phyloP scores from a whole-genome alignment of 2,113 vertebrate genomes.

The Amphiprion percula region DNA sequence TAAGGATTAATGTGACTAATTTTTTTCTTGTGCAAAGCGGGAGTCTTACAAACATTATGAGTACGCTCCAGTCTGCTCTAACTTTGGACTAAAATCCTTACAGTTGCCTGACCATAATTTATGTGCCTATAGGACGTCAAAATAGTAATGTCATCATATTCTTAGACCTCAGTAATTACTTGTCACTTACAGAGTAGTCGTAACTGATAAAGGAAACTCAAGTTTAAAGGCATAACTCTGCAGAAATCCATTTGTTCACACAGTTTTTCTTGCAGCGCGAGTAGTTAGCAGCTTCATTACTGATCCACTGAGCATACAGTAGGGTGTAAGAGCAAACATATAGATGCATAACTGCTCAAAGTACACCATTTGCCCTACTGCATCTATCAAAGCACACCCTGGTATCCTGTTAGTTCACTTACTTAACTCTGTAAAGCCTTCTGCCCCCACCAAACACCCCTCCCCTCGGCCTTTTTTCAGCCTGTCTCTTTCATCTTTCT shows the following conservation, averaged over 20 bases:
- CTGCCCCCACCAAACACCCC: constrained; percentile 21
- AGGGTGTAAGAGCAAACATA: not conserved
- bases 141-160: too few species aligned
- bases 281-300: not conserved
- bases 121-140: too few species aligned
- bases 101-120: too few species aligned
- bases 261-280: not conserved
- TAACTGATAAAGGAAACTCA: too few species aligned
- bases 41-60: too few species aligned
- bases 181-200: too few species aligned
- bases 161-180: too few species aligned
- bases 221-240: not conserved
- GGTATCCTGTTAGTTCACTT: constrained; percentile 16
- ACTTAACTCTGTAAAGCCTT: constrained; percentile 66
- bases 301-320: not conserved
- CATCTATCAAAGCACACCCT: not conserved
- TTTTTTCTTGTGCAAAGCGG: too few species aligned
- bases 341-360: constrained; percentile 7
- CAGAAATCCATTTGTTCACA: too few species aligned
- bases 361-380: not conserved
- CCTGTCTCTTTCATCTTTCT: constrained; percentile 62
- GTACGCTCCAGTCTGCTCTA: too few species aligned
- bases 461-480: constrained; percentile 72
- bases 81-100: too few species aligned
- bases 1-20: too few species aligned